These are phyloP conservation scores for Cynoglossus semilaevis DNA, from an alignment of 2,113 vertebrate genomes.

Conservation along the genomic window DNA sequence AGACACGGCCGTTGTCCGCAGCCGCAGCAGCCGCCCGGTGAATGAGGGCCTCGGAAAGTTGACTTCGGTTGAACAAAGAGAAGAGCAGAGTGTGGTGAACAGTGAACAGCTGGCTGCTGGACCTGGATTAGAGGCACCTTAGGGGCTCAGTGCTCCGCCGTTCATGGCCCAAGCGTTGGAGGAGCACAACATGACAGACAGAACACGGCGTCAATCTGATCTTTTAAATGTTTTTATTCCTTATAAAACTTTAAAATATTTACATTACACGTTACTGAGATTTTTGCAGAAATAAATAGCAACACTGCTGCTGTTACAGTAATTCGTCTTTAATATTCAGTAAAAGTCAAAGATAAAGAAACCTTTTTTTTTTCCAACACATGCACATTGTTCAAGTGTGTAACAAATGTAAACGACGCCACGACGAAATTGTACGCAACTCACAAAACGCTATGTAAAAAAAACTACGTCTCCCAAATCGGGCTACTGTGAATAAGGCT, in stretches of 20 bases:
- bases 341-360: constrained; percentile 24
- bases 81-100: constrained; percentile 63
- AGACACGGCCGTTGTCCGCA: constrained; percentile 73
- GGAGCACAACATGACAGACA: constrained; percentile 22
- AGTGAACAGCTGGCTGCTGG: constrained; percentile 69
- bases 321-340: constrained; percentile 19
- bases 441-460: too few species aligned
- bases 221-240: constrained; percentile 7
- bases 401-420: too few species aligned
- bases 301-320: too few species aligned
- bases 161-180: constrained; percentile 30
- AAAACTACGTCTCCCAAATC: too few species aligned
- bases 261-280: not conserved
- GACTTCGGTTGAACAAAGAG: constrained; percentile 72
- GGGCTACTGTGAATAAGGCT: constrained; percentile 14
- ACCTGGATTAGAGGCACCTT: constrained; percentile 73
- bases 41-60: constrained; percentile 77
- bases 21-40: constrained; percentile 66
- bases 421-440: too few species aligned
- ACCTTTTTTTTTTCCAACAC: constrained; percentile 5
- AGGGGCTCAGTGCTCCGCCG: constrained; percentile 34
- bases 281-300: too few species aligned
- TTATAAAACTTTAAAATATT: constrained; percentile 12
- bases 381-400: too few species aligned
- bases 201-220: constrained; percentile 27